phyloP scores from a whole-genome alignment of 2,797 vertebrate species.

The Rhinophrynus dorsalis region DNA sequence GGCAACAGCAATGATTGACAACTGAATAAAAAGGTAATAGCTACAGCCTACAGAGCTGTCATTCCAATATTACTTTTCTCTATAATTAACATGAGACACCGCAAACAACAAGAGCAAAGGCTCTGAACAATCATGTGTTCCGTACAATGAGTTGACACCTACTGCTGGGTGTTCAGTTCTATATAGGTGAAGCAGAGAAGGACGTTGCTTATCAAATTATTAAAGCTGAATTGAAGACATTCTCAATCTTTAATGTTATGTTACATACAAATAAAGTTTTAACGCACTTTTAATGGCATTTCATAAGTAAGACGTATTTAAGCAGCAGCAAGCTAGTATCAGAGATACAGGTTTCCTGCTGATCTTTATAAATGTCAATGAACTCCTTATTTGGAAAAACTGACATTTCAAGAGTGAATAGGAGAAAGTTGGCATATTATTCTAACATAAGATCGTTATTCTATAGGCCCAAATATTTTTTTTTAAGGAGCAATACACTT shows the following conservation, averaged over 20 bases:
- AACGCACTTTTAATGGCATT: constrained; percentile 16
- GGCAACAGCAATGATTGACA: constrained; percentile 45
- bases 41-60: constrained; percentile 41
- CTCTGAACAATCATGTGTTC: constrained; percentile 40
- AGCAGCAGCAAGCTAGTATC: constrained; percentile 19
- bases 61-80: constrained; percentile 50
- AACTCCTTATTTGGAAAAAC: constrained; percentile 37
- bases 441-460: no score
- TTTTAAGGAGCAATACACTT: no score
- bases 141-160: constrained; percentile 48
- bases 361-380: constrained; percentile 39
- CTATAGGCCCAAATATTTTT: no score
- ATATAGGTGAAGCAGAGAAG: constrained; percentile 35
- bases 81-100: constrained; percentile 45
- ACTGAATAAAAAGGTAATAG: constrained; percentile 46
- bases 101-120: constrained; percentile 52
- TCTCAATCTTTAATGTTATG: constrained; percentile 23
- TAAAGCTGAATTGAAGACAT: constrained; percentile 45
- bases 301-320: constrained; percentile 25
- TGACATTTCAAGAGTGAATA: constrained; percentile 31
- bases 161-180: constrained; percentile 40
- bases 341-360: constrained; percentile 15
- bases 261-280: constrained; percentile 44
- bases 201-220: constrained; percentile 46
- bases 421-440: constrained; percentile 7